phyloP scores from a whole-genome alignment of 2,113 vertebrate species.

The Peromyscus polionotus region DNA sequence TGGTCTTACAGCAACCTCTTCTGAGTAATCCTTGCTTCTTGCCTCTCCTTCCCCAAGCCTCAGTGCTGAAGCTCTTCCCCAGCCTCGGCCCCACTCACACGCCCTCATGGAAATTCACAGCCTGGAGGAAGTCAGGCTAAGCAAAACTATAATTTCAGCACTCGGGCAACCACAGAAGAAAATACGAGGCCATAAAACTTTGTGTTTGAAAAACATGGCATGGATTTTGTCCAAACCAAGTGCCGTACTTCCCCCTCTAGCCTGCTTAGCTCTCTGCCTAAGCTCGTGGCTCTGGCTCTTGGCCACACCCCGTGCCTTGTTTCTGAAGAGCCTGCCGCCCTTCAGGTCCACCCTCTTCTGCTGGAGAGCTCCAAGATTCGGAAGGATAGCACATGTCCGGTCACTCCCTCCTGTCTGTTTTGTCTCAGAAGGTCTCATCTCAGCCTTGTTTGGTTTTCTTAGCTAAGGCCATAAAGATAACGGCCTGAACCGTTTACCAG shows the following conservation, averaged over 20 bases:
- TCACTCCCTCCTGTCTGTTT: neutral
- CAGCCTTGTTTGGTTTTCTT: neutral
- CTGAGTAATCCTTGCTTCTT: neutral
- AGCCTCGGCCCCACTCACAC: neutral
- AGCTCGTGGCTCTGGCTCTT: neutral
- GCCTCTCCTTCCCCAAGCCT: neutral
- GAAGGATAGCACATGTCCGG: neutral
- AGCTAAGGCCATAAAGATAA: neutral
- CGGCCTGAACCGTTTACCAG: neutral
- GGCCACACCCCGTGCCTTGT: neutral
- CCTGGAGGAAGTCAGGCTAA: neutral
- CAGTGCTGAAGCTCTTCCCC: rapidly evolving
- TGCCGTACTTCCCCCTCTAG: neutral
- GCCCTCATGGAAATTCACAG: conserved; percentile 41
- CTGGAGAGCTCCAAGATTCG: rapidly evolving
- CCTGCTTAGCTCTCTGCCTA: neutral
- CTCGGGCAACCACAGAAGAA: conserved; percentile 7
- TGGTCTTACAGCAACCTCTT: neutral
- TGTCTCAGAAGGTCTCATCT: neutral
- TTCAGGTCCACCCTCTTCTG: neutral
- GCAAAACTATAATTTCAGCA: conserved; percentile 27
- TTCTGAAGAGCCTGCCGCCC: neutral
- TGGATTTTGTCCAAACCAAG: conserved; percentile 33
- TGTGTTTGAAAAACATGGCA: conserved; percentile 46
- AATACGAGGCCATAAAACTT: neutral